Conservation (phyloP, 2,797 vertebrate species). For the Hypotaenidia philippensis region DNA sequence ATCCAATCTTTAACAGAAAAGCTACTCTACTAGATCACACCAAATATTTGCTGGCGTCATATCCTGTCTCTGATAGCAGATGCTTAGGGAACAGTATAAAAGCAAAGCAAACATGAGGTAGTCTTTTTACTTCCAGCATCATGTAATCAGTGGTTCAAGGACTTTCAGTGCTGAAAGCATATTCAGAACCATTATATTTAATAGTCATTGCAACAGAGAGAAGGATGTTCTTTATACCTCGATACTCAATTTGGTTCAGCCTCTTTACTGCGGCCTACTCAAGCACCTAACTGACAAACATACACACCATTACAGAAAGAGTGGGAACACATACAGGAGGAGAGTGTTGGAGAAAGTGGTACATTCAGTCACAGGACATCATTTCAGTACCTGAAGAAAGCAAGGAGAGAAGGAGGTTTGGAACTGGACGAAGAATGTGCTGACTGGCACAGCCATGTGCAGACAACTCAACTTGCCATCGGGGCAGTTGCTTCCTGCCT, state of each 20-base stretch:
- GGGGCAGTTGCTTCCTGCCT: neutral
- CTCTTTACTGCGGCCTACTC: neutral
- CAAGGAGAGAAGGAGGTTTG: neutral
- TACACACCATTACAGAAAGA: neutral
- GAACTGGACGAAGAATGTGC: neutral
- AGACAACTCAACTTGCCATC: neutral
- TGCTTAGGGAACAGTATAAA: neutral
- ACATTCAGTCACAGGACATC: neutral
- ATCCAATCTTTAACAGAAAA: neutral
- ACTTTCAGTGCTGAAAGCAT: neutral
- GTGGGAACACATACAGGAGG: neutral
- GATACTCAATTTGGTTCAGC: neutral
- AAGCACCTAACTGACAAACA: neutral
- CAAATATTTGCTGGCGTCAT: neutral
- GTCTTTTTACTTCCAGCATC: neutral
- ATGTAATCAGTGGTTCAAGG: neutral
- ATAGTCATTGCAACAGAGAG: neutral
- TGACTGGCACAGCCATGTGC: neutral
- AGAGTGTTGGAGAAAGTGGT: neutral
- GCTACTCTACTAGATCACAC: neutral
- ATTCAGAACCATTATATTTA: neutral
- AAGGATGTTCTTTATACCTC: neutral
- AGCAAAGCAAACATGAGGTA: neutral
- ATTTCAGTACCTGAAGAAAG: neutral
- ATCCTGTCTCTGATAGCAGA: neutral